Evolutionary conservation across 2,888 invertebrate genomes (phyloP).

Genomic region (Tupiocoris notatus): DNA sequence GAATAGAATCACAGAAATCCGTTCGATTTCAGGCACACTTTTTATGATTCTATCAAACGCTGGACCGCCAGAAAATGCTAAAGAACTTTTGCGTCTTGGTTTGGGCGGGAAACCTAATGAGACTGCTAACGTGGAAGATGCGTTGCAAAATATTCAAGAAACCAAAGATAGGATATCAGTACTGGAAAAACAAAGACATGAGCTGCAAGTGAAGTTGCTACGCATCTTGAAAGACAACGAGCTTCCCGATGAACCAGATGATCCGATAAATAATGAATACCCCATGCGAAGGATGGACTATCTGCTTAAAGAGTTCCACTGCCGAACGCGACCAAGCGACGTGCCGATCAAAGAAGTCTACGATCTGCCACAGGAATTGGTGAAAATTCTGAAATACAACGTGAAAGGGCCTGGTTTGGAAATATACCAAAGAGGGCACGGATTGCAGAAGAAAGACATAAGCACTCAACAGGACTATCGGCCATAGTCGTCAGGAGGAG

Average conservation of each 20-base stretch:
- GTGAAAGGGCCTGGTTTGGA: conserved; percentile 8
- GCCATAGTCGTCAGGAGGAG: not conserved
- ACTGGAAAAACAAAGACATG: conserved; percentile 6
- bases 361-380: conserved; percentile 16
- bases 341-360: conserved; percentile 28
- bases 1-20: no score
- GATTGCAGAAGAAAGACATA: not conserved
- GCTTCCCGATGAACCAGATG: conserved; percentile 18
- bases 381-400: conserved; percentile 23
- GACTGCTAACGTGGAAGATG: conserved; percentile 34
- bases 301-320: conserved; percentile 27
- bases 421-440: not conserved
- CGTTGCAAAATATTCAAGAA: conserved; percentile 33
- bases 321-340: conserved; percentile 20
- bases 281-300: conserved; percentile 36
- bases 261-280: conserved; percentile 18
- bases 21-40: conserved; percentile 20
- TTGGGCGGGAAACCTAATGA: conserved; percentile 39
- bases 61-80: conserved; percentile 36
- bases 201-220: conserved; percentile 16
- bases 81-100: conserved; percentile 29
- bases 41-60: conserved; percentile 36
- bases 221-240: conserved; percentile 31
- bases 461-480: conserved; percentile 26
- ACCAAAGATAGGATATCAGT: conserved; percentile 34